Evolutionary conservation across 64 coral and sea anemone genomes (phyloP), one percentile per base, ranked within the genome.

Genomic region (Montipora capricornis): DNA sequence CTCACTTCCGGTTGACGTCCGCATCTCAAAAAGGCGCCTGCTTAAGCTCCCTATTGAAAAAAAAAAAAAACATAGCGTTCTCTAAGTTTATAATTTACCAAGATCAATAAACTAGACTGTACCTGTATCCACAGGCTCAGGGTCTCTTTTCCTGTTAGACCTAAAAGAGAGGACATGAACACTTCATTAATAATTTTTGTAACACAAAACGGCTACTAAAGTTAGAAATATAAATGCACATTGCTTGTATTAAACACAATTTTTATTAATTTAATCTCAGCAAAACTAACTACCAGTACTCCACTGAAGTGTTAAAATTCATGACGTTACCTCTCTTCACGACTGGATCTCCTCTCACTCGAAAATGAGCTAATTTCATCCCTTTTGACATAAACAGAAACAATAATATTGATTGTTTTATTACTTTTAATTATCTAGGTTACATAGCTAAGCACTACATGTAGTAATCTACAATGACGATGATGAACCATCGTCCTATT

Each of bases 91-190:
- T 37, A 37, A 37, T 57, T 57, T 64, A 19, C 61, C 9, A 16
- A 14, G 14, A 16, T 14, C 9, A 64, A 64, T 16, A 64, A 55
- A 55, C 62, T 67, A 12, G 62, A 37, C 37, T 67, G 52, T 68
- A 94, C 92, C 92, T 94, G 92, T 62, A 48, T 86, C 66, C 47
- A 86, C 64, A 86, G 82, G 82, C 10, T 94, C 87, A 7, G 78
- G 66, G 19, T 94, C 87, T 82, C 51, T 88, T 82, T 58, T 94
- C 47, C 92, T 89, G 86, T 86, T 81, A 46, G 85, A 89, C 68
- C 92, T 94, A 74, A 48, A 94, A 11, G 9, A 51, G 29, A 69
- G 53, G 3, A 71, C 16, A 86, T 47, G 3, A 17, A 69, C 20
- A 37, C 37, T 37, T 37, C 37, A 37, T 37, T 37, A 37, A 37